Evolutionary conservation across 2,797 vertebrate species (phyloP).

Genomic region (Oreochromis grahami): DNA sequence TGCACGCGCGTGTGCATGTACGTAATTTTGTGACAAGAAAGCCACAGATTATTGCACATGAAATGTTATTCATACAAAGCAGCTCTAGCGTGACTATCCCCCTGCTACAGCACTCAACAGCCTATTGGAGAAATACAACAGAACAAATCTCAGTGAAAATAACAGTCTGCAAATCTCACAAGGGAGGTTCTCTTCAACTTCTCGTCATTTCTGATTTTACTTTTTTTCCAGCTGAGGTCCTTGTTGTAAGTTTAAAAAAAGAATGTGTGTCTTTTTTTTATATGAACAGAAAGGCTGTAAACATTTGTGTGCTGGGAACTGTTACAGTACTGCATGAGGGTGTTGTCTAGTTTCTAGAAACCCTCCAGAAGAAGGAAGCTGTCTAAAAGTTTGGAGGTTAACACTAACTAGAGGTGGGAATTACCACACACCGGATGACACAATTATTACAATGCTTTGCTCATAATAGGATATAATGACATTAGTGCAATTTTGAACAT

Average conservation of each 20-base stretch:
- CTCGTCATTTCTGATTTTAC: slow-evolving; percentile 39
- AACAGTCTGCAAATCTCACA: slow-evolving; percentile 58
- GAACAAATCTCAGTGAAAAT: slow-evolving; percentile 67
- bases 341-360: background rate
- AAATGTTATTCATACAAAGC: slow-evolving; percentile 77
- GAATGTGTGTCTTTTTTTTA: background rate
- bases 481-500: background rate
- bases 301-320: background rate
- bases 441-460: background rate
- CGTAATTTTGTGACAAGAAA: slow-evolving; percentile 64
- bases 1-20: slow-evolving; percentile 6
- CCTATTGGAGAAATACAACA: slow-evolving; percentile 73
- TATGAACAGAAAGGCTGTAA: slow-evolving; percentile 2
- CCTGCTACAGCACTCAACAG: slow-evolving; percentile 71
- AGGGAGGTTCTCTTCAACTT: slow-evolving; percentile 49
- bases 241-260: slow-evolving; percentile 20
- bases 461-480: background rate
- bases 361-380: background rate
- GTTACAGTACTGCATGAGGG: background rate
- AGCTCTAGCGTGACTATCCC: slow-evolving; percentile 76
- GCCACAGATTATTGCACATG: slow-evolving; percentile 77
- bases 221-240: background rate
- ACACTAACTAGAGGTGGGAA: background rate
- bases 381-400: background rate
- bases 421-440: rapidly evolving